Evolutionary conservation across 2,888 invertebrate species (phyloP).

Genomic region (Orgyia antiqua): DNA sequence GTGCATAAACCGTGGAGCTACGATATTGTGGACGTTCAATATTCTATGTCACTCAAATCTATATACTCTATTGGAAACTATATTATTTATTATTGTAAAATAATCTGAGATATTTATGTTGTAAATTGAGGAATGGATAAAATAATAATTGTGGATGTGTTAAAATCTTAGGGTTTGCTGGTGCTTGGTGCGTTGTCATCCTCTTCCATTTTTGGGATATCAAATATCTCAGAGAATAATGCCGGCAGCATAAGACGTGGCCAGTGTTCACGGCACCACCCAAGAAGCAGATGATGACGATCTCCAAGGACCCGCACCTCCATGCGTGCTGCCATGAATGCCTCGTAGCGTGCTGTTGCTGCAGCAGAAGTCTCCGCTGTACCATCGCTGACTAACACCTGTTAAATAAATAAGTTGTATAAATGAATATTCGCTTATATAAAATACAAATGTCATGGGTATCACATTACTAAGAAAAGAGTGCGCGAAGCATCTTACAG

Average conservation of each 20-base stretch:
- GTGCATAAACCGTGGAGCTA: too few species aligned
- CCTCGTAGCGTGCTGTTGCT: slow-evolving; percentile 38
- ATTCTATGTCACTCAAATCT: too few species aligned
- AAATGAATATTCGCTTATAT: too few species aligned
- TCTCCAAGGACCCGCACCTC: slow-evolving; percentile 89
- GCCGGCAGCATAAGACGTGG: slow-evolving; percentile 90
- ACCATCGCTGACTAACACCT: slow-evolving; percentile 9
- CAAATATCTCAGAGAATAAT: slow-evolving; percentile 97
- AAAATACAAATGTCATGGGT: too few species aligned
- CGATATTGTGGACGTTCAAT: too few species aligned
- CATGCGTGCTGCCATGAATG: slow-evolving; percentile 53
- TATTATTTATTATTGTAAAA: too few species aligned
- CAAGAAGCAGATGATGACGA: slow-evolving; percentile 89
- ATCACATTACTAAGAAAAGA: too few species aligned
- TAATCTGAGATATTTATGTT: too few species aligned
- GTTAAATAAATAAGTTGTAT: not conserved
- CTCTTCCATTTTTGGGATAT: slow-evolving; percentile 85
- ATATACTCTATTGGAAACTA: too few species aligned
- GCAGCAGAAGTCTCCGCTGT: slow-evolving; percentile 4
- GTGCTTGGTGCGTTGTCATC: slow-evolving; percentile 20
- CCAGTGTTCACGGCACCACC: slow-evolving; percentile 96
- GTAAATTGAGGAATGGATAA: too few species aligned
- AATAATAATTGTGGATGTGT: too few species aligned
- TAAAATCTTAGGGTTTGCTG: slow-evolving; percentile 1
- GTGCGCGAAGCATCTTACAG: too few species aligned